A percentile compares a stretch with the other conserved stretches of the same genome.
Evolutionary conservation across 2,888 invertebrate species (phyloP).

Genomic region (Caenorhabditis sp.): DNA sequence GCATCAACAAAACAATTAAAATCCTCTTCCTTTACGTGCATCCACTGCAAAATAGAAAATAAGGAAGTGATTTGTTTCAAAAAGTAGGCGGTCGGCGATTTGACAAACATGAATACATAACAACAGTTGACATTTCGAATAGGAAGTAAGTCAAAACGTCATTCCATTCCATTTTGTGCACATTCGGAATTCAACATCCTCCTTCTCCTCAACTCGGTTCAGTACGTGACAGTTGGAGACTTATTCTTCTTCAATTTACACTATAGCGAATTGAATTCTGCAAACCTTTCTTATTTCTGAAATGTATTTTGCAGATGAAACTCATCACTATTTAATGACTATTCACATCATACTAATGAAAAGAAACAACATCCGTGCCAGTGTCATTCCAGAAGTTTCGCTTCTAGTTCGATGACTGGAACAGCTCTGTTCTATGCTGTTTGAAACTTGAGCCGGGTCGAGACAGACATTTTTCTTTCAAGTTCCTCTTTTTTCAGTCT

Average conservation of each 20-base stretch:
- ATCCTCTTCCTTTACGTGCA: background rate
- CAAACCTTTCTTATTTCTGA: background rate
- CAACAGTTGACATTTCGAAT: constrained; percentile 41
- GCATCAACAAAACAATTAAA: background rate
- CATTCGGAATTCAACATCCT: background rate
- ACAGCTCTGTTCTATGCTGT: background rate
- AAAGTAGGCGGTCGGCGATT: constrained; percentile 21
- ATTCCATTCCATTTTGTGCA: constrained; percentile 2
- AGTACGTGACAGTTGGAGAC: constrained; percentile 45
- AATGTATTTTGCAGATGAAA: constrained; percentile 8
- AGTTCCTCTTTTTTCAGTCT: background rate
- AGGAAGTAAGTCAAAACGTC: constrained; percentile 19
- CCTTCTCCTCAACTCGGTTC: too few species aligned
- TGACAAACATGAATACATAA: constrained; percentile 47
- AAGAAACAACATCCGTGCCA: background rate
- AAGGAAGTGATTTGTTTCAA: constrained; percentile 40
- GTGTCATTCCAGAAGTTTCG: too few species aligned
- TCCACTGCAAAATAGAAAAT: too few species aligned
- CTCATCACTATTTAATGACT: constrained; percentile 25
- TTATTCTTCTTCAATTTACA: background rate
- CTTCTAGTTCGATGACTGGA: too few species aligned
- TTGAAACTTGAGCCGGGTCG: background rate
- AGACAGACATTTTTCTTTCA: background rate
- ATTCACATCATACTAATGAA: constrained; percentile 25
- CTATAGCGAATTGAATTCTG: background rate